Percentiles rank a stretch among this genome's conserved stretches.
Conservation (phyloP, 2,113 vertebrate genomes). For the Aptenodytes forsteri region DNA sequence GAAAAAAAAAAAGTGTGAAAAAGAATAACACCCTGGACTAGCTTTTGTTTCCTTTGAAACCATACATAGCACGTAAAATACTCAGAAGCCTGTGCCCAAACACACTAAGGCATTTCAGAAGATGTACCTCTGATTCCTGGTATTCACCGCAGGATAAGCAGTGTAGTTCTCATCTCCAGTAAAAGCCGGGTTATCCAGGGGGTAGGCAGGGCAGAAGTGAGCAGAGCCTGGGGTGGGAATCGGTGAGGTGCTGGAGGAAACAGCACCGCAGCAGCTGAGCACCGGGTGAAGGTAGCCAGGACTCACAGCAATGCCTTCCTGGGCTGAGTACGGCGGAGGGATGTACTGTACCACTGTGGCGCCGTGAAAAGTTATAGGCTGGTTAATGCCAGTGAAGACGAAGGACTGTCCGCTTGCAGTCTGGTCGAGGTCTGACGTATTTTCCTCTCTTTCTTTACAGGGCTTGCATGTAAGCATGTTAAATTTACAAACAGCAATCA, state of each 20-base stretch:
- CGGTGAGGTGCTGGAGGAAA: background rate
- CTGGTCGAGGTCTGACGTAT: slow-evolving; percentile 50
- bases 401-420: slow-evolving; percentile 68
- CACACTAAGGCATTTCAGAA: background rate
- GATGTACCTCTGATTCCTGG: slow-evolving; percentile 66
- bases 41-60: background rate
- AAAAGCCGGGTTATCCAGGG: slow-evolving; percentile 72
- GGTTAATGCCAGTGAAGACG: slow-evolving; percentile 80
- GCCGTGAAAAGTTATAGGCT: slow-evolving; percentile 78
- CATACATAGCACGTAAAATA: background rate
- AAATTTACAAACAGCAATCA: slow-evolving; percentile 84
- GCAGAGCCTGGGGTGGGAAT: slow-evolving; percentile 18
- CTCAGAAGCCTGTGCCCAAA: background rate
- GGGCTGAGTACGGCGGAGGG: slow-evolving; percentile 69
- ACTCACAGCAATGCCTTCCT: slow-evolving; percentile 35
- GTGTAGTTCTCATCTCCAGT: slow-evolving; percentile 20
- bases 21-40: background rate
- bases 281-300: slow-evolving; percentile 11
- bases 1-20: background rate
- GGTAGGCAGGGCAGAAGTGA: slow-evolving; percentile 70
- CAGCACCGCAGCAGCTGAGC: slow-evolving; percentile 27
- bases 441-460: slow-evolving; percentile 72
- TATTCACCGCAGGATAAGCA: background rate
- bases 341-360: slow-evolving; percentile 79
- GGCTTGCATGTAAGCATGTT: slow-evolving; percentile 75